phyloP scores from a whole-genome alignment of 2,888 invertebrate species.

The Cephus pulcher region DNA sequence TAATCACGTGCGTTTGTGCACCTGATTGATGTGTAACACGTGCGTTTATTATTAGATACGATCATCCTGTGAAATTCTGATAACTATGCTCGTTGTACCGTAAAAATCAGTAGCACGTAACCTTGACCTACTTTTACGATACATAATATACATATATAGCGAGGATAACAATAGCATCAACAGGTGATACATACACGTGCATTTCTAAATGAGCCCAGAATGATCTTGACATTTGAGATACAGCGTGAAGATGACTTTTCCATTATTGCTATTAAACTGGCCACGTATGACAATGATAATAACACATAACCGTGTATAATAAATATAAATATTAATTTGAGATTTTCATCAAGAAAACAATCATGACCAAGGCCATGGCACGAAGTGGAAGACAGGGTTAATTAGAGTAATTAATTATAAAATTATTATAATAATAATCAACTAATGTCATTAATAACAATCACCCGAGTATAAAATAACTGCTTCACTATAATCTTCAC shows the following conservation, averaged over 20 bases:
- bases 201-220: background rate
- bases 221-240: background rate
- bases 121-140: background rate
- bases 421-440: background rate
- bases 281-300: background rate
- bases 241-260: background rate
- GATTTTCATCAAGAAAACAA: background rate
- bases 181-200: background rate
- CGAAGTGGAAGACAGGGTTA: background rate
- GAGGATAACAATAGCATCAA: background rate
- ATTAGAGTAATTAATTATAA: background rate
- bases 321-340: background rate
- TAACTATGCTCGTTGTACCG: background rate
- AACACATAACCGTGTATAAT: background rate
- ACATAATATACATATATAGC: background rate
- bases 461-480: background rate
- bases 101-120: background rate
- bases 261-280: background rate
- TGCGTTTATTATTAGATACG: background rate
- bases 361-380: background rate
- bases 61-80: background rate
- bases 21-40: background rate
- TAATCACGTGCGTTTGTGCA: background rate
- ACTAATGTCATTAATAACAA: background rate
- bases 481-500: background rate